Evolutionary conservation across 2,113 vertebrate genomes (phyloP), one percentile per base, ranked within the genome.

Genomic region (Uria lomvia): DNA sequence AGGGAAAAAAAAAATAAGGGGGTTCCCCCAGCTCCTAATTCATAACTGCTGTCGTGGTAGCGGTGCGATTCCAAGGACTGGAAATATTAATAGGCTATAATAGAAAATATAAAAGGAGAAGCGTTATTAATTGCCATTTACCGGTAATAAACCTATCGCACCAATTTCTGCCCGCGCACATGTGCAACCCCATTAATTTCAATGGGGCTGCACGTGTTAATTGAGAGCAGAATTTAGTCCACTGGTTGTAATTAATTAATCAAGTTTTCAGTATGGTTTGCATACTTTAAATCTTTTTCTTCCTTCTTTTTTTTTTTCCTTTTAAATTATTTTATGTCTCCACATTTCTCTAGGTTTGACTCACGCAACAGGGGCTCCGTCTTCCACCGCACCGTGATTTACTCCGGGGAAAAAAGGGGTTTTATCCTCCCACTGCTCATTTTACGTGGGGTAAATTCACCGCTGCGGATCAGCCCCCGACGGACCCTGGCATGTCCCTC

Each of bases 1-100:
- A 93, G 93, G 96, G 96, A 96, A 95, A 95, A 96, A 63, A 91
- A 86, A 88, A 90, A 79, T 75, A 68, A 71, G 89, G 94, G 95
- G 95, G 93, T 98, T 97, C 95, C 96, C 94, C 93, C 90, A 62
- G 94, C 93, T 98, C 93, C 81, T 95, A 97, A 98, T 73, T 98
- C 96, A 96, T 76, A 93, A 87, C 68, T 27, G 88, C 93, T 92
- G 84, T 90, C 70, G n/a, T 38, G 90, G 96, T 30, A 73, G 67
- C 7, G 11, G 91, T 60, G 62, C 36, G 60, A 87, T 75, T 90
- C 77, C 85, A 87, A 95, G 75, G 89, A 24, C 63, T 21, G 53
- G 80, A 80, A 92, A 94, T 96, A 93, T 84, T 75, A 82, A 75
- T 65, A 60, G 65, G 67, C 80, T 88, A 58, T 87, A 89, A 95